Conservation (phyloP, 92 coral and sea anemone species). For the Umimayanthus chanpuru region DNA sequence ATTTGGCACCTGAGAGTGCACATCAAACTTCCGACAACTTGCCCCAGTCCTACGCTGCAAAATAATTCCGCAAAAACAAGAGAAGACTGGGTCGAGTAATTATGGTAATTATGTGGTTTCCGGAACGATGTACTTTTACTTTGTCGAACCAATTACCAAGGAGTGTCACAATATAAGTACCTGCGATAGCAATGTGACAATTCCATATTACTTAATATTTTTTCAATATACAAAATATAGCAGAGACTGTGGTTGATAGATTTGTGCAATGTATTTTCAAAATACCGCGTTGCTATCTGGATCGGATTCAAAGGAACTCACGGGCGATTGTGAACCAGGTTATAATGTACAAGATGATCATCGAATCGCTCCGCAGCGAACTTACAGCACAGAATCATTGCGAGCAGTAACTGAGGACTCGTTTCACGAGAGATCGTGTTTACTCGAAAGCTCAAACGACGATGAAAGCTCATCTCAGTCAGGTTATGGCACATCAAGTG, state of each 20-base stretch:
- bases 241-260: neutral
- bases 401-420: neutral
- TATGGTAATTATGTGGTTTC: neutral
- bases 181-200: neutral
- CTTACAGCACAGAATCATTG: neutral
- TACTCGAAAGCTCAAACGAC: conserved; percentile 7
- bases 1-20: too few relatives aligned
- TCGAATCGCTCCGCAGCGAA: too few relatives aligned
- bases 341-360: neutral
- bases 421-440: conserved; percentile 29
- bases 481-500: neutral
- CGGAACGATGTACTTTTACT: neutral
- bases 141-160: neutral
- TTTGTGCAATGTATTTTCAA: neutral
- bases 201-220: neutral
- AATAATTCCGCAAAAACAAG: too few relatives aligned
- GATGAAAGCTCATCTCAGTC: neutral
- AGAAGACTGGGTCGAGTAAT: neutral
- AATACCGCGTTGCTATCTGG: neutral
- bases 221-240: too few relatives aligned
- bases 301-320: neutral
- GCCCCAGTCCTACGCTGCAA: too few relatives aligned
- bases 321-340: neutral
- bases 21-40: too few relatives aligned
- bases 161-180: neutral